These are phyloP conservation scores for Asobara japonica DNA, from an alignment of 1,140 invertebrate species.

Conservation along the genomic window DNA sequence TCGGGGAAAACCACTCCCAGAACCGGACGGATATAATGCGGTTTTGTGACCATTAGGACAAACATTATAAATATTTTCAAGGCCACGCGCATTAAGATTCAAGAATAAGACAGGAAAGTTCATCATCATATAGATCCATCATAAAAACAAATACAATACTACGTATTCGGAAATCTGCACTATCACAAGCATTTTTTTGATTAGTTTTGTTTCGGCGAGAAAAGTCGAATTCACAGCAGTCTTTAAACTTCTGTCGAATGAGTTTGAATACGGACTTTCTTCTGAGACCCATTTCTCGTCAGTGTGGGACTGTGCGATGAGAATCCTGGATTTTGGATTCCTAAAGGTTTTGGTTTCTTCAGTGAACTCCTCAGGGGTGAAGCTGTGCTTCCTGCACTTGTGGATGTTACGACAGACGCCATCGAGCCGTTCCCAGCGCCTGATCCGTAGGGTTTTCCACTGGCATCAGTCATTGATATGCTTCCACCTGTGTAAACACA, in stretches of 20 bases:
- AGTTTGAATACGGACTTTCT: slow-evolving; percentile 88
- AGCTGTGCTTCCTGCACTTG: slow-evolving; percentile 71
- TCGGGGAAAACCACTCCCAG: no score
- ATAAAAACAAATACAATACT: slow-evolving; percentile 19
- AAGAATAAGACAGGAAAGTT: slow-evolving; percentile 17
- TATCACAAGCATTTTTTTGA: slow-evolving; percentile 39
- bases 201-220: slow-evolving; percentile 26
- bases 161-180: slow-evolving; percentile 26
- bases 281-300: slow-evolving; percentile 83
- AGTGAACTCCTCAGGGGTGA: slow-evolving; percentile 83
- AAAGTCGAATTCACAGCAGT: not conserved
- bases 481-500: slow-evolving; percentile 62
- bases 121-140: slow-evolving; percentile 12
- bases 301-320: slow-evolving; percentile 82
- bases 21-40: slow-evolving; percentile 26
- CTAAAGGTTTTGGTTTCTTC: slow-evolving; percentile 81
- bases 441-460: slow-evolving; percentile 79
- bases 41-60: not conserved
- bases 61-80: slow-evolving; percentile 7
- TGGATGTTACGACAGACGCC: slow-evolving; percentile 76
- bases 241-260: slow-evolving; percentile 84
- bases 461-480: slow-evolving; percentile 84
- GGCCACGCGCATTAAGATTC: not conserved
- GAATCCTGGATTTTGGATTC: slow-evolving; percentile 88
- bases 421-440: slow-evolving; percentile 79